These are phyloP conservation scores for Hirudinaria manillensis DNA, from an alignment of 2,888 invertebrate genomes.

Conservation along the genomic window DNA sequence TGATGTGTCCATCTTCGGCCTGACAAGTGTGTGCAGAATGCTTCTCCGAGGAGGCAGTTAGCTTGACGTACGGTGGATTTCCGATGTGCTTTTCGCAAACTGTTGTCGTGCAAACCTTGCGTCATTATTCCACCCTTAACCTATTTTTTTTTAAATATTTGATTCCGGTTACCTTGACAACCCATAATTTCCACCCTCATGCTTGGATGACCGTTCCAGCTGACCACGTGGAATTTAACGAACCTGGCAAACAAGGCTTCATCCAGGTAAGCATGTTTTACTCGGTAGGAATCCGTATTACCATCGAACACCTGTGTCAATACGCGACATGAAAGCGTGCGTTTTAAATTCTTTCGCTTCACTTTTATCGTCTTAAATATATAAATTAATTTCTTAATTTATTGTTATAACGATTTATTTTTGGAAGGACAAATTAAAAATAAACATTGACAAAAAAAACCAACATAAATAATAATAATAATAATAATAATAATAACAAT, in stretches of 20 bases:
- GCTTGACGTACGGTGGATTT: constrained; percentile 55
- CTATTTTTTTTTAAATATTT: not conserved
- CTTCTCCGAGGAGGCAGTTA: constrained; percentile 55
- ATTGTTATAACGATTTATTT: no score
- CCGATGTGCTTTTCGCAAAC: constrained; percentile 57
- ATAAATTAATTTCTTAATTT: no score
- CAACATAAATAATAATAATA: no score
- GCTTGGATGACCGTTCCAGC: constrained; percentile 57
- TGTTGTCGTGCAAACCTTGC: constrained; percentile 40
- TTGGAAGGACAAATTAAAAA: no score
- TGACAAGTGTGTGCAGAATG: constrained; percentile 56
- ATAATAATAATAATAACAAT: no score
- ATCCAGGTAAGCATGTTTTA: constrained; percentile 57
- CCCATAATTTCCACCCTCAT: constrained; percentile 58
- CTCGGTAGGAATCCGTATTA: constrained; percentile 56
- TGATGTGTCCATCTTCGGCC: constrained; percentile 57
- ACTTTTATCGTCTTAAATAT: no score
- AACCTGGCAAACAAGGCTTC: constrained; percentile 56
- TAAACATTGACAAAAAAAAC: no score
- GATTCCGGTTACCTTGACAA: constrained; percentile 54
- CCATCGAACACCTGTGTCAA: constrained; percentile 55
- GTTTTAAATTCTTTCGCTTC: no score
- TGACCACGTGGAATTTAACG: constrained; percentile 56
- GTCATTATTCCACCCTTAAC: not conserved
- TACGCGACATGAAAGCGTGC: not conserved